phyloP scores from a whole-genome alignment of 1,140 invertebrate genomes.

The Belonocnema kinseyi region DNA sequence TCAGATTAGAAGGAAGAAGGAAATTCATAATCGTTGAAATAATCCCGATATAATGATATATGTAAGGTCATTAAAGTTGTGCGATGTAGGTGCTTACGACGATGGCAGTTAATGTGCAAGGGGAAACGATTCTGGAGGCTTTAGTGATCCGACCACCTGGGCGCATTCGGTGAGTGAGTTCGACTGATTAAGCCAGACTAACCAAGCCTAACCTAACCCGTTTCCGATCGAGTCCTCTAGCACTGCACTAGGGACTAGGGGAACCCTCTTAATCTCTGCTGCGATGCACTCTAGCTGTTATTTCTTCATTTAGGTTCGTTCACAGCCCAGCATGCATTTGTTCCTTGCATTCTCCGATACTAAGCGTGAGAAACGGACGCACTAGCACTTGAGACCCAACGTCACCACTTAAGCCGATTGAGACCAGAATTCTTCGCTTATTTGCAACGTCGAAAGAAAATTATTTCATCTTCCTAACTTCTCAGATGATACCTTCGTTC shows the following conservation, averaged over 20 bases:
- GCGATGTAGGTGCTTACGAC: constrained; percentile 20
- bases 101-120: constrained; percentile 35
- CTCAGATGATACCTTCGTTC: neutral
- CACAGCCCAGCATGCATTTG: constrained; percentile 44
- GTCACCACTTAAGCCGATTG: constrained; percentile 26
- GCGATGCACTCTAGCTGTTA: constrained; percentile 52
- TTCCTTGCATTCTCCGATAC: constrained; percentile 39
- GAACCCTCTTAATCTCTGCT: constrained; percentile 53
- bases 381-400: constrained; percentile 3
- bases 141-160: constrained; percentile 57
- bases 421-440: constrained; percentile 10
- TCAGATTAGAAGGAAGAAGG: neutral
- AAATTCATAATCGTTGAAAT: constrained; percentile 18
- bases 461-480: neutral
- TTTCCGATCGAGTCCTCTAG: constrained; percentile 35
- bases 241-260: neutral
- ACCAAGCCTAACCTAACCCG: constrained; percentile 29
- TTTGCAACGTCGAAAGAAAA: neutral
- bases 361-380: constrained; percentile 51
- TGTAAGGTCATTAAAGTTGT: constrained; percentile 30
- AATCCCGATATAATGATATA: constrained; percentile 25
- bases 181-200: constrained; percentile 52
- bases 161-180: constrained; percentile 51
- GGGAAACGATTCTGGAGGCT: constrained; percentile 53
- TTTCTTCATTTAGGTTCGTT: constrained; percentile 61